Base-by-base conservation (phyloP, 1,140 invertebrate species). In the Drosophila lacertosa region DNA sequence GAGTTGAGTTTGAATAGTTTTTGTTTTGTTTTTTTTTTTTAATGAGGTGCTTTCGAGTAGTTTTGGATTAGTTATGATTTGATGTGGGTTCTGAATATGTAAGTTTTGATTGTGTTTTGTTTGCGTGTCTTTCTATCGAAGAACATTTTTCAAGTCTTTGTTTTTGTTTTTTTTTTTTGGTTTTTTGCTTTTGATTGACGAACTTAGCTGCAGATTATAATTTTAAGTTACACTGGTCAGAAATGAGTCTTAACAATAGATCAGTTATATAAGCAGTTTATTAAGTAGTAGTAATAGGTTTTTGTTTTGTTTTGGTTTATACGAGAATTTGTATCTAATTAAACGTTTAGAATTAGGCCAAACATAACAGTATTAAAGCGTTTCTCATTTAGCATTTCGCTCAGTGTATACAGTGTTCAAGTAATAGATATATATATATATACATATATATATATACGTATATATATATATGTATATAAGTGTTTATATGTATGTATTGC, bases 321-420 rank as follows among this genome's bases (percentile, higher is more conserved):
- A 54, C 39, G 35, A 58, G 73, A 66, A 80, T 70, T 86, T 86
- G 57, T 70, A 50, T 75, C 81, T 86, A 84, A 84, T 72, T 86
- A 84, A 77, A 77, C 47, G 81, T 77, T 86, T 67, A 75, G 53
- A 77, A 82, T 37, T 82, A 69, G 79, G 83, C 83, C 83, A 89
- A 89, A 89, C 84, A 89, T 89, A 89, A 89, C 83, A 89, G 73
- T 71, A 74, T 86, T 89, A 89, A 89, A 89, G 83, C 80, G 57
- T 88, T 83, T 88, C 44, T 29, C 70, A 70, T 81, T 77, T 54
- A 75, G 79, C 79, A 82, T 71, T 82, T 75, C 67, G 79, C 79
- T 84, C 80, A 84, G 81, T 86, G 80, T 84, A 83, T 74, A 83
- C 63, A 50, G 26, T 80, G 77, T 50, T 81, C 67, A 82, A 80